These are phyloP conservation scores for Isotomurus palustris DNA, from an alignment of 2,888 invertebrate species.

Conservation along the genomic window DNA sequence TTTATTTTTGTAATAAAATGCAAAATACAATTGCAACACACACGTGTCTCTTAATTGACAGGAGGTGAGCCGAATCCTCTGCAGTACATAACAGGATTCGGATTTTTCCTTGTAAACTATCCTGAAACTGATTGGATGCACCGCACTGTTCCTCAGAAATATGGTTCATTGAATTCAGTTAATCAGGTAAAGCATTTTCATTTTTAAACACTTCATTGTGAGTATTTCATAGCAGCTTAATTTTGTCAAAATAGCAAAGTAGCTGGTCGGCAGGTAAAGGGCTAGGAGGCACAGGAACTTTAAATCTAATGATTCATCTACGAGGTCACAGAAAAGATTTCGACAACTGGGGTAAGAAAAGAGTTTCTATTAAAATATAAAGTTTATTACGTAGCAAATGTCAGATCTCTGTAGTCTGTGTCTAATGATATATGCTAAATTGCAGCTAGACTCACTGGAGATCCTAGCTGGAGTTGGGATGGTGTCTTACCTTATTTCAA, in stretches of 20 bases:
- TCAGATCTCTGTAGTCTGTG: background rate
- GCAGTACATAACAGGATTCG: slow-evolving; percentile 26
- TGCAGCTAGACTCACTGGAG: slow-evolving; percentile 14
- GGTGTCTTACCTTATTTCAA: slow-evolving; percentile 25
- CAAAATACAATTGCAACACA: background rate
- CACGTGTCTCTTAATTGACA: background rate
- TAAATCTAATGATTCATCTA: slow-evolving; percentile 28
- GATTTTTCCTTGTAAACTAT: slow-evolving; percentile 21
- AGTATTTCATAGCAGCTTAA: background rate
- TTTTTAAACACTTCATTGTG: background rate
- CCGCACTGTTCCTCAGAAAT: slow-evolving; percentile 21
- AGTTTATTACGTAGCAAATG: background rate
- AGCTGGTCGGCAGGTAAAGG: slow-evolving; percentile 21
- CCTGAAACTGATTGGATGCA: slow-evolving; percentile 28
- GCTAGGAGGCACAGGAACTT: slow-evolving; percentile 20
- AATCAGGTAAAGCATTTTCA: slow-evolving; percentile 12
- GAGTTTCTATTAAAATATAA: background rate
- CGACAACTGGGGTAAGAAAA: slow-evolving; percentile 20
- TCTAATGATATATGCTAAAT: background rate
- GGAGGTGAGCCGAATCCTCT: slow-evolving; percentile 32
- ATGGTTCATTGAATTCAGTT: slow-evolving; percentile 14
- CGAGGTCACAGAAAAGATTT: slow-evolving; percentile 20
- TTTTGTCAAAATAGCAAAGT: slow-evolving; percentile 9
- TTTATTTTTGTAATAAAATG: background rate
- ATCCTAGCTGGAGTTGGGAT: slow-evolving; percentile 26